These are phyloP conservation scores for Callorhinus ursinus DNA, from an alignment of 2,113 vertebrate species.

Conservation along the genomic window DNA sequence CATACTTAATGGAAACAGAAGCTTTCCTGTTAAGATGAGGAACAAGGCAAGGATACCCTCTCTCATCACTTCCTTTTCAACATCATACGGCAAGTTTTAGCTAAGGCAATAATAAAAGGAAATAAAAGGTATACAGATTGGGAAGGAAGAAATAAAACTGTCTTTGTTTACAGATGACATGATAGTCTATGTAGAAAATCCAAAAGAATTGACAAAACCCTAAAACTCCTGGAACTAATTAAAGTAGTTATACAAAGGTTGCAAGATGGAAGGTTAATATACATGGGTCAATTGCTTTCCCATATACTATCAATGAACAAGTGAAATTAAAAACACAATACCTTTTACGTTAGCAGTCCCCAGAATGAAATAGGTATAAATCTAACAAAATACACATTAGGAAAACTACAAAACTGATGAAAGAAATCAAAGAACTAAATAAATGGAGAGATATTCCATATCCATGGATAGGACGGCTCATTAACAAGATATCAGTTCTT, in stretches of 20 bases:
- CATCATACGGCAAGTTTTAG: not conserved
- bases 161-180: not conserved
- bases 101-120: not conserved
- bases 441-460: not conserved
- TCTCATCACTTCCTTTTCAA: not conserved
- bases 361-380: not conserved
- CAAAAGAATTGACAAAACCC: conserved; percentile 14
- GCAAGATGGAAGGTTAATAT: not conserved
- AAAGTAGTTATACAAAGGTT: not conserved
- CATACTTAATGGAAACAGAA: not conserved
- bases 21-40: not conserved
- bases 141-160: not conserved
- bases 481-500: not conserved
- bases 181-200: not conserved
- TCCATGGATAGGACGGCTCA: not conserved
- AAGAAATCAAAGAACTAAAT: conserved; percentile 13
- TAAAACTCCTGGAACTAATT: not conserved
- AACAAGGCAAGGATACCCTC: not conserved
- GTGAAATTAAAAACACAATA: conserved; percentile 4
- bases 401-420: not conserved
- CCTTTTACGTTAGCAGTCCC: not conserved
- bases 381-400: not conserved
- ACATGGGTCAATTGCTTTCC: not conserved
- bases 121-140: not conserved
- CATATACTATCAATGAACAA: not conserved